A percentile compares a stretch with the other conserved stretches of the same genome.
Evolutionary conservation across 2,797 vertebrate genomes (phyloP).

Genomic region (Sciurus vulgaris): DNA sequence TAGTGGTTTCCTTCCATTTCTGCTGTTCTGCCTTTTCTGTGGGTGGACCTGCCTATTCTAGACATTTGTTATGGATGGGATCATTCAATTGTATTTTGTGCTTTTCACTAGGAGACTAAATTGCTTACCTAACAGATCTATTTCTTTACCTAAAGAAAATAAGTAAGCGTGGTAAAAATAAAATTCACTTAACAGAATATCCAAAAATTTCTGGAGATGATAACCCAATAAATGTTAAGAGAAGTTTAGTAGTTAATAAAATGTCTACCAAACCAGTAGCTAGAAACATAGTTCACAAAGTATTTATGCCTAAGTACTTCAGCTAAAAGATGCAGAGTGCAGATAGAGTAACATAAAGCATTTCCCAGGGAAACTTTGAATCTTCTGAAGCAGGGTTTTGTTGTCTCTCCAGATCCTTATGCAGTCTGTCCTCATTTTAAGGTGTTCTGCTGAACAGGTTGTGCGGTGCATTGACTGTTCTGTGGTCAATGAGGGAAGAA

Average conservation of each 20-base stretch:
- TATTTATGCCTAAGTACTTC: background rate
- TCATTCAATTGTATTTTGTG: background rate
- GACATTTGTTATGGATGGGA: background rate
- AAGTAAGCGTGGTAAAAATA: background rate
- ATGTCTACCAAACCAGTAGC: background rate
- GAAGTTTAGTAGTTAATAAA: background rate
- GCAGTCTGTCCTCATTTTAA: background rate
- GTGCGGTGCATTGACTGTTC: no score
- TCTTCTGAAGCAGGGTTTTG: background rate
- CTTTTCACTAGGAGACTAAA: background rate
- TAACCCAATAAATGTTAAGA: background rate
- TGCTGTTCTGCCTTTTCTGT: background rate
- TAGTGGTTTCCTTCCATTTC: background rate
- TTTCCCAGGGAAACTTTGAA: background rate
- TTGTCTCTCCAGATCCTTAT: no score
- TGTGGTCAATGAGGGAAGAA: background rate
- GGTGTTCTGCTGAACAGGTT: background rate
- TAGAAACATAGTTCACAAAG: background rate
- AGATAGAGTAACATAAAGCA: fast-evolving
- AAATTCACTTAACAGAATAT: background rate
- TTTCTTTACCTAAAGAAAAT: background rate
- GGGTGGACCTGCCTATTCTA: background rate
- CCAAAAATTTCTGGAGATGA: background rate
- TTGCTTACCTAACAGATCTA: background rate
- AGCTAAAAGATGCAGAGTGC: background rate